phyloP scores from a whole-genome alignment of 2,888 invertebrate species.

The Papilio protenor region DNA sequence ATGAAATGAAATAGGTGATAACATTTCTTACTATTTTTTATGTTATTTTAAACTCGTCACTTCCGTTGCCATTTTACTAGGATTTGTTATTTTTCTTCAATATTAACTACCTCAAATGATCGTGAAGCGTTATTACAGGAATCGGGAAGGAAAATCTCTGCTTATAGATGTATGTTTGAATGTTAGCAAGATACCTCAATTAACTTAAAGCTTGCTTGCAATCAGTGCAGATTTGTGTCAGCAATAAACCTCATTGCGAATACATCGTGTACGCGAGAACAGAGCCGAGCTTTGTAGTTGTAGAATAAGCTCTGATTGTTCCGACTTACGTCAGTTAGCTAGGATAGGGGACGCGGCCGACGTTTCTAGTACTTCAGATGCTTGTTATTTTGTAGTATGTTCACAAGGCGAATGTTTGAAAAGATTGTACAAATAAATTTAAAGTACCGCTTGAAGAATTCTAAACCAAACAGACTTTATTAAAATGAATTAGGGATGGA shows the following conservation, averaged over 20 bases:
- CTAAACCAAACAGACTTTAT: not conserved
- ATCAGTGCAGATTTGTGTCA: constrained; percentile 3
- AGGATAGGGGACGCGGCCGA: not conserved
- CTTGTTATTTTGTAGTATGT: constrained; percentile 13
- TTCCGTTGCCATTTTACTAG: not conserved
- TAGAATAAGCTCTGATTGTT: not conserved
- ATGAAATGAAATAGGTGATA: not conserved
- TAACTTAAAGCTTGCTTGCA: not conserved
- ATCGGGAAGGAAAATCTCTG: not conserved
- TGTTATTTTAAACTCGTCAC: not conserved
- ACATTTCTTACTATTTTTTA: not conserved
- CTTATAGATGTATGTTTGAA: not conserved
- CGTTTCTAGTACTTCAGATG: not conserved
- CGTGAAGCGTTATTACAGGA: not conserved
- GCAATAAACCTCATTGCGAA: constrained; percentile 13
- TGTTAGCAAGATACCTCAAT: not conserved
- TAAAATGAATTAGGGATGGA: not conserved
- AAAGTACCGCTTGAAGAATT: not conserved
- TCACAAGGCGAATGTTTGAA: not conserved
- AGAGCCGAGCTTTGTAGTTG: not conserved
- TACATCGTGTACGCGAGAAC: not conserved
- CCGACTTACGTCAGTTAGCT: not conserved
- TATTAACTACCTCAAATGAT: not conserved
- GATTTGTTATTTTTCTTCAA: not conserved
- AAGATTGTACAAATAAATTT: not conserved